These are phyloP conservation scores for Solenopsis fugax DNA, from an alignment of 1,140 invertebrate species.

Conservation along the genomic window DNA sequence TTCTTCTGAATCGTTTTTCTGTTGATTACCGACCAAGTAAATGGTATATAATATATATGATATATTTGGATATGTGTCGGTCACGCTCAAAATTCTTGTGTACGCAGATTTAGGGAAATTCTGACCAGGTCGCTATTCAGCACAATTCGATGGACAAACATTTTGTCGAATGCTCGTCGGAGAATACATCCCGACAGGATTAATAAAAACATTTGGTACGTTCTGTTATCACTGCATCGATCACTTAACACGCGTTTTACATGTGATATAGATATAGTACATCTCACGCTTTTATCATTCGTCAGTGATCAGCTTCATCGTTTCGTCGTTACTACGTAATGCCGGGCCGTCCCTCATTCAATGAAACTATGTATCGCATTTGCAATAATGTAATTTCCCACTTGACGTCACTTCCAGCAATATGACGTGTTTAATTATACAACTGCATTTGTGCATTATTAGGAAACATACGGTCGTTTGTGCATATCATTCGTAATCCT, in stretches of 20 bases:
- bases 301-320: slow-evolving; percentile 37
- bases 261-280: neutral
- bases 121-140: neutral
- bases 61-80: slow-evolving; percentile 20
- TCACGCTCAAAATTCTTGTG: neutral
- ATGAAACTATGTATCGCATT: slow-evolving; percentile 36
- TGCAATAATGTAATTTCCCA: slow-evolving; percentile 53
- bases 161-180: slow-evolving; percentile 11
- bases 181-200: neutral
- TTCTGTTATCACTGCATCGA: slow-evolving; percentile 13
- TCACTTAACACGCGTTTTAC: slow-evolving; percentile 24
- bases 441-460: slow-evolving; percentile 52
- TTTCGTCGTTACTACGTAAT: slow-evolving; percentile 52
- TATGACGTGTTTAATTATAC: slow-evolving; percentile 58
- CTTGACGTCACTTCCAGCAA: slow-evolving; percentile 44
- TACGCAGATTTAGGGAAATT: slow-evolving; percentile 26
- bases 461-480: slow-evolving; percentile 25
- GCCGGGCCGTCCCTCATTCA: slow-evolving; percentile 26
- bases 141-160: neutral
- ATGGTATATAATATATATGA: neutral
- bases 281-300: slow-evolving; percentile 48
- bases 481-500: slow-evolving; percentile 49
- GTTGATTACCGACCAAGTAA: neutral
- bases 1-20: slow-evolving; percentile 23
- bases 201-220: slow-evolving; percentile 26